Conservation (phyloP, 2,888 invertebrate species). For the Nomada fabriciana region DNA sequence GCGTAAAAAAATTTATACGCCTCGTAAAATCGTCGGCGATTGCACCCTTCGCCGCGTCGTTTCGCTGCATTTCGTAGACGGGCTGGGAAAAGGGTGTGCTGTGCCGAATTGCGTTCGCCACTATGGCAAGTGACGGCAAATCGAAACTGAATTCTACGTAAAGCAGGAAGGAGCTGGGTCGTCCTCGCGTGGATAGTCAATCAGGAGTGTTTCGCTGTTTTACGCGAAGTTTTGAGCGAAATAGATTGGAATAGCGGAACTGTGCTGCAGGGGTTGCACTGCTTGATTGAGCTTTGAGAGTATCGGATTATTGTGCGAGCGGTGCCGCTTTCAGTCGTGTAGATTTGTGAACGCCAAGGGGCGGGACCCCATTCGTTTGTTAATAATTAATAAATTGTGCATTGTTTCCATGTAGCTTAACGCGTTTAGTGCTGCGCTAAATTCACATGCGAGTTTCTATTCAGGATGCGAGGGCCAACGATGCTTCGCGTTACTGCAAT, state of each 20-base stretch:
- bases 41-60: constrained; percentile 26
- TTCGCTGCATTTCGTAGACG: constrained; percentile 24
- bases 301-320: too few species aligned
- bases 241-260: too few species aligned
- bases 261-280: too few species aligned
- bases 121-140: constrained; percentile 17
- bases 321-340: too few species aligned
- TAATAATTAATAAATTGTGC: too few species aligned
- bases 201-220: neutral
- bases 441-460: too few species aligned
- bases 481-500: too few species aligned
- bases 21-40: constrained; percentile 51
- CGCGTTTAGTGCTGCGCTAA: too few species aligned
- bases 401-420: too few species aligned
- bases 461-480: too few species aligned
- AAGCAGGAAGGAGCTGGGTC: neutral
- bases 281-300: neutral
- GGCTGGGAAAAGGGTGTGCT: neutral
- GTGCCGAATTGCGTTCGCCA: constrained; percentile 22
- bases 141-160: constrained; percentile 7
- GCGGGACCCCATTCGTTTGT: too few species aligned
- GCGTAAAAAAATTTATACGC: constrained; percentile 59
- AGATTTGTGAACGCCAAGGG: too few species aligned
- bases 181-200: neutral
- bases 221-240: neutral